A percentile compares a stretch with the other conserved stretches of the same genome.
These are phyloP conservation scores for Chironomus striatipennis DNA, from an alignment of 1,140 invertebrate species.

Conservation along the genomic window DNA sequence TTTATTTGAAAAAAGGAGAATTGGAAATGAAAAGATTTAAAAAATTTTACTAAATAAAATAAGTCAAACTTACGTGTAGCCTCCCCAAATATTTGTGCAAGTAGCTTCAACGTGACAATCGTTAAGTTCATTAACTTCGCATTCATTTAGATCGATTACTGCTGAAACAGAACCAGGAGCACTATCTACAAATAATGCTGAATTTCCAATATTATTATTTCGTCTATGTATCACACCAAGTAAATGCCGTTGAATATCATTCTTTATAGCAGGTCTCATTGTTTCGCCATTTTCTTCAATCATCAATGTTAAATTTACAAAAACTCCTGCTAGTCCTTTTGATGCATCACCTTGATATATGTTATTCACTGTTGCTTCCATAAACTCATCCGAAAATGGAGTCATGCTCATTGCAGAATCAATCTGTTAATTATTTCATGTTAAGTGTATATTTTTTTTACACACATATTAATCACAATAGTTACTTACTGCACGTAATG, in stretches of 20 bases:
- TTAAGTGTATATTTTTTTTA: constrained; percentile 25
- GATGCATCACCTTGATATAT: constrained; percentile 64
- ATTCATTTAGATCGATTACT: constrained; percentile 82
- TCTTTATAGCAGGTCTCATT: constrained; percentile 53
- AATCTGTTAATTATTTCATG: constrained; percentile 47
- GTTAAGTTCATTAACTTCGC: constrained; percentile 71
- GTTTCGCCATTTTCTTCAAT: constrained; percentile 64
- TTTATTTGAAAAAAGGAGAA: constrained; percentile 27
- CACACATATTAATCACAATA: constrained; percentile 22
- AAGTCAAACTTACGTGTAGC: constrained; percentile 50
- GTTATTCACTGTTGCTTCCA: constrained; percentile 68
- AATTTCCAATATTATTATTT: constrained; percentile 78
- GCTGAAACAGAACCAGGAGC: constrained; percentile 64
- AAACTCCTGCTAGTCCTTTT: constrained; percentile 59
- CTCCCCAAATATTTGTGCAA: constrained; percentile 85
- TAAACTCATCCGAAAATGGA: constrained; percentile 74
- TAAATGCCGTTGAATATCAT: constrained; percentile 72
- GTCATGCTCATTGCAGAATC: constrained; percentile 86
- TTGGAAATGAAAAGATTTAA: background rate
- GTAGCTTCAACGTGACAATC: constrained; percentile 80
- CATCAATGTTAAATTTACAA: constrained; percentile 73
- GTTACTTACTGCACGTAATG: constrained; percentile 66
- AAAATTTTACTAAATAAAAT: too few relatives aligned
- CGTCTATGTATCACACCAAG: constrained; percentile 71
- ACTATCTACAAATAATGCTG: constrained; percentile 71